Percentiles rank a stretch among this genome's conserved stretches.
phyloP scores from a whole-genome alignment of 2,797 vertebrate species.

The Remorina albescens region DNA sequence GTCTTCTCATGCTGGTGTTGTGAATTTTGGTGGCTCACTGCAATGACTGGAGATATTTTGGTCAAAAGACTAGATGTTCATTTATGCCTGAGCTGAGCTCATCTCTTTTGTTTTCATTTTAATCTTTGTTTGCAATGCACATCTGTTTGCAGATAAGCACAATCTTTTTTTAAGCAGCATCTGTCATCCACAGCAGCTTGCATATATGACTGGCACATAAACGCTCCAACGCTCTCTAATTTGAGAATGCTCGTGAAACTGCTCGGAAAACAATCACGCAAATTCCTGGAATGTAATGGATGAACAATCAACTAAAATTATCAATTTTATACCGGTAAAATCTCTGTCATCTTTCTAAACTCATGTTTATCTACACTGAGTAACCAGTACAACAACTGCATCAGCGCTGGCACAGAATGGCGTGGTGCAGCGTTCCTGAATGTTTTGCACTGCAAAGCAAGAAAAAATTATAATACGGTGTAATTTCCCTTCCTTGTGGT shows the following conservation, averaged over 20 bases:
- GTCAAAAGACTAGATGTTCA: slow-evolving; percentile 25
- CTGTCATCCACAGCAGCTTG: slow-evolving; percentile 42
- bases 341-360: background rate
- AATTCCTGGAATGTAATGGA: background rate
- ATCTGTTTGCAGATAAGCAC: slow-evolving; percentile 51
- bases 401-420: background rate
- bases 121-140: slow-evolving; percentile 23
- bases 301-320: background rate
- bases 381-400: background rate
- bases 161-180: slow-evolving; percentile 37
- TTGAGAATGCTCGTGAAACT: slow-evolving; percentile 6
- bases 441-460: background rate
- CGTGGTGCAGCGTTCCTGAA: background rate
- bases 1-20: background rate
- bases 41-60: background rate
- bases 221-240: slow-evolving; percentile 18
- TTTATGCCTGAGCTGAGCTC: slow-evolving; percentile 36
- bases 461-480: background rate
- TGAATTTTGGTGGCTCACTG: background rate
- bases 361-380: background rate
- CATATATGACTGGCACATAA: slow-evolving; percentile 25
- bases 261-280: background rate
- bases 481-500: background rate
- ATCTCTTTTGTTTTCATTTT: slow-evolving; percentile 17
- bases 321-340: background rate